A percentile compares a stretch with the other conserved stretches of the same genome.
Conservation (phyloP, 2,888 invertebrate genomes). For the Pollenia griseotomentosa region DNA sequence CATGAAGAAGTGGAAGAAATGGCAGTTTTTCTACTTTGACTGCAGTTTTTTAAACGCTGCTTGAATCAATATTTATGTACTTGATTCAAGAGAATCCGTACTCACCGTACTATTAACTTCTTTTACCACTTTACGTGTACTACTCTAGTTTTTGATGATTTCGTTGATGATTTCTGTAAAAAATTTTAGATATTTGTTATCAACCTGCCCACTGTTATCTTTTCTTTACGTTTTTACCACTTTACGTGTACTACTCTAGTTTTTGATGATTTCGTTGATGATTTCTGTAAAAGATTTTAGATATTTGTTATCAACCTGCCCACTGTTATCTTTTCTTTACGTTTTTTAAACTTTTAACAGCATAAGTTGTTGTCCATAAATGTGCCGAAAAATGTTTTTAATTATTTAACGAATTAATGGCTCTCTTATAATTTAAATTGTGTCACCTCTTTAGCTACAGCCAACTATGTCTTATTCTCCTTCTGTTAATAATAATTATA, state of each 20-base stretch:
- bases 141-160: too few species aligned
- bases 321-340: not conserved
- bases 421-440: not conserved
- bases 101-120: too few species aligned
- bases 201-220: slow-evolving; percentile 4
- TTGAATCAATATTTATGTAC: too few species aligned
- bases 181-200: not conserved
- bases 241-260: too few species aligned
- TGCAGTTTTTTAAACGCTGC: too few species aligned
- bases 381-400: slow-evolving; percentile 16
- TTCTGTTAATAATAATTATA: not conserved
- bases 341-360: not conserved
- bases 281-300: not conserved
- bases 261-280: too few species aligned
- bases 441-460: not conserved
- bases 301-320: not conserved
- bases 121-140: too few species aligned
- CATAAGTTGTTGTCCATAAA: not conserved
- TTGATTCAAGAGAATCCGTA: too few species aligned
- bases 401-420: slow-evolving; percentile 24
- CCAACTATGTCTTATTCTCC: not conserved
- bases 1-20: too few species aligned
- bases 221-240: not conserved
- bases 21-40: too few species aligned
- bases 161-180: not conserved